These are phyloP conservation scores for Periplaneta americana DNA, from an alignment of 1,140 invertebrate species.

Conservation along the genomic window DNA sequence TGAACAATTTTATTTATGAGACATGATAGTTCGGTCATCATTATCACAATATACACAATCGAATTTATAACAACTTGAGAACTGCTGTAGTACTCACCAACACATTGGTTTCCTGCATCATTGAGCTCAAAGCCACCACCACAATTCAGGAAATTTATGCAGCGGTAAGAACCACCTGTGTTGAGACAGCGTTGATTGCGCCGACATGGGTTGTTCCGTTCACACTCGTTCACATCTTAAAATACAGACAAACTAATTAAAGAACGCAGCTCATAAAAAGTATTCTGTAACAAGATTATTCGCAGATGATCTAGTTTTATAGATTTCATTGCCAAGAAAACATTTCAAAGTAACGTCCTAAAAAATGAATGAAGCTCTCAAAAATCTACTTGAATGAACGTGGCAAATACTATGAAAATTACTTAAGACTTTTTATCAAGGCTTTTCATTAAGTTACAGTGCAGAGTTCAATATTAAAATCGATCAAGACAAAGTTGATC, in stretches of 20 bases:
- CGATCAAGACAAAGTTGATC: too few relatives aligned
- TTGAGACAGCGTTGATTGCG: slow-evolving; percentile 50
- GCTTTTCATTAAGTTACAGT: too few relatives aligned
- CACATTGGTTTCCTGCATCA: slow-evolving; percentile 36
- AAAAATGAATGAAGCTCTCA: too few relatives aligned
- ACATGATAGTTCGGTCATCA: not conserved
- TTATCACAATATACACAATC: not conserved
- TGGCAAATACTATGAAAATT: too few relatives aligned
- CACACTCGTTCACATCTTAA: slow-evolving; percentile 16
- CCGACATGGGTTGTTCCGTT: slow-evolving; percentile 47
- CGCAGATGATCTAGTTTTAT: too few relatives aligned
- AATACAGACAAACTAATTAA: slow-evolving; percentile 8
- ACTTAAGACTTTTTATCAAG: too few relatives aligned
- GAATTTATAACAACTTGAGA: not conserved
- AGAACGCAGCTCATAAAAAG: too few relatives aligned
- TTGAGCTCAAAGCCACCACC: slow-evolving; percentile 35
- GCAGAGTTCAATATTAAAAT: too few relatives aligned
- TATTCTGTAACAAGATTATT: too few relatives aligned
- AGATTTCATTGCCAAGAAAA: too few relatives aligned
- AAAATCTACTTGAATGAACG: too few relatives aligned
- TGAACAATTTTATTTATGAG: not conserved
- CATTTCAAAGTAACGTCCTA: too few relatives aligned
- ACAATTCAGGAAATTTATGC: slow-evolving; percentile 31
- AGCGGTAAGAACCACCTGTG: slow-evolving; percentile 48
- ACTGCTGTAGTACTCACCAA: slow-evolving; percentile 36